Evolutionary conservation across 2,888 invertebrate species (phyloP).

Genomic region (Hyles lineata): DNA sequence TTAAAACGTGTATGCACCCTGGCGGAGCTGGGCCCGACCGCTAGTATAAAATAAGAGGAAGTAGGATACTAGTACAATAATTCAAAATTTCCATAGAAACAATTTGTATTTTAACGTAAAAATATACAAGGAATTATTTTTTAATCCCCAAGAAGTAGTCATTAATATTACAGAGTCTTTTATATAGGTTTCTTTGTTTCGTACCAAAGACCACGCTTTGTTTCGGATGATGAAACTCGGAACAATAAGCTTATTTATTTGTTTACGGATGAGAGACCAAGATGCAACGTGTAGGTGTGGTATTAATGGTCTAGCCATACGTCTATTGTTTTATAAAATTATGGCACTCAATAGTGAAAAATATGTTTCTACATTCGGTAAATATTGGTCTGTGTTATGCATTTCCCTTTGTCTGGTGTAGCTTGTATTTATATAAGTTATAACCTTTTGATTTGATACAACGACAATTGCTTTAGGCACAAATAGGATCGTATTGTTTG

Average conservation of each 20-base stretch:
- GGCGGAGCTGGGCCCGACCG: no score
- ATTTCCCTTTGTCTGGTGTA: no score
- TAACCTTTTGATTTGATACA: no score
- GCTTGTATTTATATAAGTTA: no score
- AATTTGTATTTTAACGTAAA: no score
- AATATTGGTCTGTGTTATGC: no score
- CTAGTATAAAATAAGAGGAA: no score
- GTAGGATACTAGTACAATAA: no score
- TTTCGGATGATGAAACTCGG: slow-evolving; percentile 61
- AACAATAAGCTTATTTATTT: slow-evolving; percentile 72
- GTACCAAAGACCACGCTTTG: slow-evolving; percentile 57
- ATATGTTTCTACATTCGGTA: neutral
- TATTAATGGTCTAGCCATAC: slow-evolving; percentile 8
- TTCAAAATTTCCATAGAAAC: no score
- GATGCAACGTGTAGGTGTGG: slow-evolving; percentile 47
- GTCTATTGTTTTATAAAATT: slow-evolving; percentile 18
- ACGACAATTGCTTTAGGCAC: no score
- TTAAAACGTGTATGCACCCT: no score
- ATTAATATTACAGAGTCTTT: neutral
- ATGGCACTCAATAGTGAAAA: neutral
- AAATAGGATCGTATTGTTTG: no score
- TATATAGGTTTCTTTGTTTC: slow-evolving; percentile 49
- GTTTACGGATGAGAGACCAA: slow-evolving; percentile 61
- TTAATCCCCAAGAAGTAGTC: neutral
- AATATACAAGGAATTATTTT: neutral